Conservation (phyloP, 64 coral and sea anemone species). For the Trachythela sp. region DNA sequence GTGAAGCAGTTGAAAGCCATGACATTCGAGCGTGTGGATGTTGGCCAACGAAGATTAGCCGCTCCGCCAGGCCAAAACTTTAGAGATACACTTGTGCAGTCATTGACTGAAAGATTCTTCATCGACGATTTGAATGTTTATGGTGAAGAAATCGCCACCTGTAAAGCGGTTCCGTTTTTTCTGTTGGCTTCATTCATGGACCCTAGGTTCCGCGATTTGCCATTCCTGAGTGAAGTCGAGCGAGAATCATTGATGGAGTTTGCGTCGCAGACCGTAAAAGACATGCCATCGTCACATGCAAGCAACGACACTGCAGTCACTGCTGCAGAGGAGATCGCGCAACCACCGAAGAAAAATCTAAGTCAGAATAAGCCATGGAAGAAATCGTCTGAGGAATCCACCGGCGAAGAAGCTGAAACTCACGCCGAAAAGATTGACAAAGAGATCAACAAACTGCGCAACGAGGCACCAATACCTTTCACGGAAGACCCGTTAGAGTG, state of each 20-base stretch:
- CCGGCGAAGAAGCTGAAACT: too few species aligned
- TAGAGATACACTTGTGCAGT: slow-evolving; percentile 2
- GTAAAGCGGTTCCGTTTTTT: neutral
- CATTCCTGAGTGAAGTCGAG: too few species aligned
- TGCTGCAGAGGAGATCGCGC: neutral
- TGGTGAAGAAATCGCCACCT: neutral
- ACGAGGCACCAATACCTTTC: neutral
- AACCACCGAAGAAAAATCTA: neutral
- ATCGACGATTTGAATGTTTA: neutral
- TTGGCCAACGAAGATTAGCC: neutral
- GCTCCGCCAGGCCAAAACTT: neutral
- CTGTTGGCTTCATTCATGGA: slow-evolving; percentile 27
- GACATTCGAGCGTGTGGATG: too few species aligned
- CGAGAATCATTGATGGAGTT: neutral
- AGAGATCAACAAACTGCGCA: neutral
- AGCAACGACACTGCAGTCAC: neutral
- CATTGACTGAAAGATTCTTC: neutral
- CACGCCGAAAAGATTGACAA: neutral
- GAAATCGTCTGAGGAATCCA: neutral
- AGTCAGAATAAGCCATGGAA: slow-evolving; percentile 5
- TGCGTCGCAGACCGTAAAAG: neutral
- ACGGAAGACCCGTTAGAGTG: neutral
- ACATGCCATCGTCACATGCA: neutral
- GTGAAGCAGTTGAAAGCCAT: too few species aligned
- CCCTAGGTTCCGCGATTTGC: neutral